Conservation (phyloP, 2,113 vertebrate genomes). For the Callocephalon fimbriatum region DNA sequence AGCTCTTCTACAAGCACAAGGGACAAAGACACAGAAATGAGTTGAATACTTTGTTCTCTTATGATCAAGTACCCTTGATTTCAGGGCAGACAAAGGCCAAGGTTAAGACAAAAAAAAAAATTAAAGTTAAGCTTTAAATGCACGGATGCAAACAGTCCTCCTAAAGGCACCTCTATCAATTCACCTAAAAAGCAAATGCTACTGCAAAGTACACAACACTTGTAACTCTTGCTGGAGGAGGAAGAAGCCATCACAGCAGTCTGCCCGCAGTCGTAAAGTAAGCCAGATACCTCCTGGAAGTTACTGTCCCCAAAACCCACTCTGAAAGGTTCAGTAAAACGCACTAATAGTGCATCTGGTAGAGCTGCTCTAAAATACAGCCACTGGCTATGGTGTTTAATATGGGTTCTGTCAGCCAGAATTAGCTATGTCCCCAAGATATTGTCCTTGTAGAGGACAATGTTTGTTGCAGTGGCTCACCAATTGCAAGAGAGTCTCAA, state of each 20-base stretch:
- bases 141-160: not conserved
- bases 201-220: accelerated
- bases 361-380: not conserved
- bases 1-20: not conserved
- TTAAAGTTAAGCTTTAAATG: not conserved
- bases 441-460: not conserved
- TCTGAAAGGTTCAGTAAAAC: not conserved
- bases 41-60: not conserved
- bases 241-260: not conserved
- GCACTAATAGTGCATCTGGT: not conserved
- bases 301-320: not conserved
- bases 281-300: not conserved
- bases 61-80: not conserved
- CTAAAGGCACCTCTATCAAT: not conserved
- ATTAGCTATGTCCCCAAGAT: not conserved
- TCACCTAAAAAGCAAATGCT: not conserved
- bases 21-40: not conserved
- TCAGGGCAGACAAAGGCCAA: not conserved
- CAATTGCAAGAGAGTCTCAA: not conserved
- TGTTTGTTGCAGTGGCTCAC: not conserved
- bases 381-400: not conserved
- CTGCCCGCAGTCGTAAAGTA: not conserved
- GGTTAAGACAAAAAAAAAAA: not conserved
- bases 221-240: not conserved
- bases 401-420: not conserved